phyloP scores from a whole-genome alignment of 2,888 invertebrate species.

The Clanis bilineata region DNA sequence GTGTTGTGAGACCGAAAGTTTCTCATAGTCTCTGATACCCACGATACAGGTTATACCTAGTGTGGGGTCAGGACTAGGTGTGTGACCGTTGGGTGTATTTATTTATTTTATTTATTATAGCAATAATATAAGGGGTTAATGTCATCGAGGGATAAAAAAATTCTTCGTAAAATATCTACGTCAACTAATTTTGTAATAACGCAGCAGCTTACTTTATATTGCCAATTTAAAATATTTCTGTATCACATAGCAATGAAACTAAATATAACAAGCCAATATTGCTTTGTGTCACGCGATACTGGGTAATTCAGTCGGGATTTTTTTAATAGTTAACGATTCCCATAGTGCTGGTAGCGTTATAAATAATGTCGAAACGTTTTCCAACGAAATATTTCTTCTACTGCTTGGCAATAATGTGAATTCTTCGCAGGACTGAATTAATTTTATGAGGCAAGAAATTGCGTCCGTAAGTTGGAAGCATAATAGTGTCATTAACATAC shows the following conservation, averaged over 20 bases:
- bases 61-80: too few species aligned
- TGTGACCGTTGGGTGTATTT: too few species aligned
- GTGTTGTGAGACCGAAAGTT: too few species aligned
- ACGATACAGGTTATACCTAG: too few species aligned
- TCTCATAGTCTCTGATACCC: too few species aligned
- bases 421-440: conserved; percentile 7
- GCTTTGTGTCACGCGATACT: not conserved
- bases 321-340: not conserved
- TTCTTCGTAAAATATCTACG: not conserved
- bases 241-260: not conserved
- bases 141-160: too few species aligned
- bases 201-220: not conserved
- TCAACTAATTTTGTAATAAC: not conserved
- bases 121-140: too few species aligned
- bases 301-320: not conserved
- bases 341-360: not conserved
- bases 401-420: conserved; percentile 2
- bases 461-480: not conserved
- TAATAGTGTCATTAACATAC: conserved; percentile 10
- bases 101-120: too few species aligned
- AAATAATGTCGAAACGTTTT: not conserved
- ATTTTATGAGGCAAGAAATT: conserved; percentile 15
- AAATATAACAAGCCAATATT: not conserved
- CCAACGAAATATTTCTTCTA: not conserved
- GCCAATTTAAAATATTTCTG: not conserved